Evolutionary conservation across 2,113 vertebrate species (phyloP).

Genomic region (Brachypodius melanocephalos): DNA sequence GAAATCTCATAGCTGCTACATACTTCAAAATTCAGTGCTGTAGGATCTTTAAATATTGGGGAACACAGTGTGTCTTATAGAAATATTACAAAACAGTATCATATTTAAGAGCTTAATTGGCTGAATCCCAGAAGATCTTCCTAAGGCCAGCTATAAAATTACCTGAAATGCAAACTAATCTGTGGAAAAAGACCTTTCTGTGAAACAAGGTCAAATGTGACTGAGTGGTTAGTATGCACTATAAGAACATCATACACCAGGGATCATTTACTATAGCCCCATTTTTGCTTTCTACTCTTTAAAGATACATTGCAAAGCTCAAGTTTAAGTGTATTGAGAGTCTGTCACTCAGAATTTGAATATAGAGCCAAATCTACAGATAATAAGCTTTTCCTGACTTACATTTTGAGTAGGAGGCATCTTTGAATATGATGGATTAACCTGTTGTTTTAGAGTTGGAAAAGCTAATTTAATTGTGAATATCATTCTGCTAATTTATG

Average conservation of each 20-base stretch:
- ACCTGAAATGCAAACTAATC: not conserved
- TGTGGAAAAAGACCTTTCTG: not conserved
- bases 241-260: not conserved
- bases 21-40: not conserved
- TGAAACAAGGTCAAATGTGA: not conserved
- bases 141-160: not conserved
- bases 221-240: not conserved
- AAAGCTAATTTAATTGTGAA: not conserved
- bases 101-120: not conserved
- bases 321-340: not conserved
- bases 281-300: not conserved
- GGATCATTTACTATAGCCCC: not conserved
- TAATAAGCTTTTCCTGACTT: conserved; percentile 7
- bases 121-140: not conserved
- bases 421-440: not conserved
- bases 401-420: not conserved
- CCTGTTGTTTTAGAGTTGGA: not conserved
- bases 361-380: not conserved
- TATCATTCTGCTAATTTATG: not conserved
- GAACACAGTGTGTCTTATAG: not conserved
- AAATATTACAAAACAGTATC: not conserved
- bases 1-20: not conserved
- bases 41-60: not conserved
- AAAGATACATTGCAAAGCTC: not conserved
- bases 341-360: not conserved